phyloP scores from a whole-genome alignment of 2,113 vertebrate genomes.

The Suricata suricatta region DNA sequence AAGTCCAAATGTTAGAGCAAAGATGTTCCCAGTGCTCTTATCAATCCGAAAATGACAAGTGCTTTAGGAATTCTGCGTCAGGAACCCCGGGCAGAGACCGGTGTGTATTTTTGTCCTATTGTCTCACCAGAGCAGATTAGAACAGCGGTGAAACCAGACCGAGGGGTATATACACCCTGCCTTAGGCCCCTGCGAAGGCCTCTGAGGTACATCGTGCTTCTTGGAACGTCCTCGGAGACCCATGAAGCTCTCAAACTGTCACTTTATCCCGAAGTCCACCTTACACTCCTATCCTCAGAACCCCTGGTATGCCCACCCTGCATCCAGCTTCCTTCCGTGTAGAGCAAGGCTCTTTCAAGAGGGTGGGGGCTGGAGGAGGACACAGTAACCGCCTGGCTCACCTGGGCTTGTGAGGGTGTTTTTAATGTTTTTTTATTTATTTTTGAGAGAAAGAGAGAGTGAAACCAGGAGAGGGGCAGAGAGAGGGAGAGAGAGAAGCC shows the following conservation, averaged over 20 bases:
- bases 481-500: no score
- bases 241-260: not conserved
- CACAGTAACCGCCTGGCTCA: not conserved
- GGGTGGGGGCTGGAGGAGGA: not conserved
- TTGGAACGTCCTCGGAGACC: not conserved
- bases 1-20: not conserved
- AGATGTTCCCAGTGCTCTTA: not conserved
- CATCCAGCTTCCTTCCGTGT: not conserved
- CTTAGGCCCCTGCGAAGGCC: not conserved
- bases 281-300: not conserved
- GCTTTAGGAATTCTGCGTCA: not conserved
- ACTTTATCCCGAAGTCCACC: not conserved
- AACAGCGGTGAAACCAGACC: not conserved
- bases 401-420: not conserved
- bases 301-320: not conserved
- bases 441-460: no score
- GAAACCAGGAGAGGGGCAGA: no score
- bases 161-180: not conserved
- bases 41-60: not conserved
- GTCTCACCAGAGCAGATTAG: not conserved
- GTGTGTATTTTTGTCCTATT: not conserved
- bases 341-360: not conserved
- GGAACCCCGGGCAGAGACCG: not conserved
- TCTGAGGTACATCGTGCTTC: not conserved
- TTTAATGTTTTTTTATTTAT: not conserved